A percentile compares a stretch with the other conserved stretches of the same genome.
phyloP scores from a whole-genome alignment of 2,113 vertebrate genomes.

The Chitala chitala region DNA sequence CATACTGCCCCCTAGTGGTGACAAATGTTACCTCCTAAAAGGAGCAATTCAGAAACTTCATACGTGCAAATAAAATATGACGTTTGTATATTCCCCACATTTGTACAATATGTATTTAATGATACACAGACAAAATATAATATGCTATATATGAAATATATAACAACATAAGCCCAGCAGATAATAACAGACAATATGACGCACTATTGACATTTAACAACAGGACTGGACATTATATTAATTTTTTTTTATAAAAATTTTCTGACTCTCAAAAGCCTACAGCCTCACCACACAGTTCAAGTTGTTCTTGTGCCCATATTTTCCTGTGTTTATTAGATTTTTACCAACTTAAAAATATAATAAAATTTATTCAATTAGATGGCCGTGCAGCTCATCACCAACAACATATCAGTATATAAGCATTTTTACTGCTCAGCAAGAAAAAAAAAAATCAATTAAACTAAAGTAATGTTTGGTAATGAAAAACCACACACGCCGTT shows the following conservation, averaged over 20 bases:
- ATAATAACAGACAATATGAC: too few relatives aligned
- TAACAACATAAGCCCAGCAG: too few relatives aligned
- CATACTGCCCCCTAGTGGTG: slow-evolving; percentile 13
- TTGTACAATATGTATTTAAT: too few relatives aligned
- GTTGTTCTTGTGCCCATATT: neutral
- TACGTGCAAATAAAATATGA: too few relatives aligned
- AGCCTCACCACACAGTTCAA: neutral
- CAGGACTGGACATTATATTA: too few relatives aligned
- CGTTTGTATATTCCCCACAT: too few relatives aligned
- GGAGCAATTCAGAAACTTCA: too few relatives aligned
- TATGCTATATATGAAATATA: too few relatives aligned
- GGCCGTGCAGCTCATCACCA: neutral
- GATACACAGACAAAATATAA: too few relatives aligned
- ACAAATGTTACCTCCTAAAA: neutral
- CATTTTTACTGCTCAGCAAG: slow-evolving; percentile 43
- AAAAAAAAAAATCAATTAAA: slow-evolving; percentile 49
- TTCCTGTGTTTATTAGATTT: neutral
- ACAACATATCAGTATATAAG: slow-evolving; percentile 31
- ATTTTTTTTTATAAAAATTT: too few relatives aligned
- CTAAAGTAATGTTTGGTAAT: slow-evolving; percentile 49
- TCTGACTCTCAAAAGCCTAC: too few relatives aligned
- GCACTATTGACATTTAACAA: too few relatives aligned
- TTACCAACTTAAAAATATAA: neutral
- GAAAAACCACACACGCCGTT: slow-evolving; percentile 48
- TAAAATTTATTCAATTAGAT: slow-evolving; percentile 23